Evolutionary conservation across 2,113 vertebrate species (phyloP), one percentile per base, ranked within the genome.

Genomic region (Gadus chalcogrammus): DNA sequence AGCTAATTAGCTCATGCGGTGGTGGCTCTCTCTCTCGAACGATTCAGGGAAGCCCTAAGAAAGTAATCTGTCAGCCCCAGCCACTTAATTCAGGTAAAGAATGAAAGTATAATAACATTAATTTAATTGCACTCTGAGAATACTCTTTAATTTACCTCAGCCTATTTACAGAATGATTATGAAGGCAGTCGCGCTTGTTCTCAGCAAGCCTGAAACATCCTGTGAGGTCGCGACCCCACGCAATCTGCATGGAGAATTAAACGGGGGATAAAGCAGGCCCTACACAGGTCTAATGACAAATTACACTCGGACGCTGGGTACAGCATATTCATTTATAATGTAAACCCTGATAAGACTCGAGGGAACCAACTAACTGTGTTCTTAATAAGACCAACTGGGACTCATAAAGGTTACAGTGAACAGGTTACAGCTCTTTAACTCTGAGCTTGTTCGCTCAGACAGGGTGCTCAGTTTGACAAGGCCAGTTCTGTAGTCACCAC

Each of bases 321-420:
- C 81, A 76, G 81, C 67, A 75, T 82, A 87, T 85, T 83, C 64
- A 78, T 85, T 86, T 85, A 82, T 84, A 70, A 86, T 87, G 79
- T 85, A 82, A 79, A 86, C 67, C 74, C 71, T 74, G 79, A 84
- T 87, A 87, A 90, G 83, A 75, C 79, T 79, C 55, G 65, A 62
- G 85, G 81, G 82, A 79, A 42, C 24, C 24, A 63, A 17, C 71
- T 72, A 74, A 68, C 70, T 73, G 72, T 77, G 79, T 74, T 62
- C 74, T 83, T 90, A 89, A 90, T 90, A 78, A 84, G 83, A 79
- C 85, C 88, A 86, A 84, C 53, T 20, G 88, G 87, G 88, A 88
- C 61, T 70, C 76, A 70, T 82, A 84, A 88, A 88, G 82, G 84
- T 86, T 82, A 79, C 66, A 64, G 69, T 67, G 85, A 88, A 76